Evolutionary conservation across 2,888 invertebrate genomes (phyloP).

Genomic region (Timema cristinae): DNA sequence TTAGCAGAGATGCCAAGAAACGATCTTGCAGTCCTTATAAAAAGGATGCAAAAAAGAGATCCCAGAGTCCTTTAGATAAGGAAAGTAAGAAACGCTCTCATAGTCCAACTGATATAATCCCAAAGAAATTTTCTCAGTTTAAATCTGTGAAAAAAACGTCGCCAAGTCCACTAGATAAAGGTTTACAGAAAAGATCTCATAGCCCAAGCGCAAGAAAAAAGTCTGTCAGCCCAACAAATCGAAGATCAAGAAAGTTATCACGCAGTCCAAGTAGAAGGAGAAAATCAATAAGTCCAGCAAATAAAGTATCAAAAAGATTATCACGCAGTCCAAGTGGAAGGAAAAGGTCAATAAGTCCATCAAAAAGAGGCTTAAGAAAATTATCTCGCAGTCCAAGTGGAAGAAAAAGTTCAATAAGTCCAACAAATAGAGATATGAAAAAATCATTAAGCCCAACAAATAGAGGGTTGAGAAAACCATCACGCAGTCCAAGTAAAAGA

Average conservation of each 20-base stretch:
- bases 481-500: no score
- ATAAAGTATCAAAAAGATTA: no score
- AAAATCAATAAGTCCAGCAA: background rate
- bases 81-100: background rate
- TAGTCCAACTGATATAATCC: background rate
- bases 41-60: background rate
- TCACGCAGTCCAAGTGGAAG: background rate
- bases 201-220: no score
- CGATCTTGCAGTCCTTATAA: constrained; percentile 4
- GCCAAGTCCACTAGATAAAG: no score
- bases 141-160: no score
- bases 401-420: background rate
- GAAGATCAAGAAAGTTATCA: background rate
- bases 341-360: constrained; percentile 3
- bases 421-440: no score
- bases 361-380: background rate
- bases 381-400: constrained; percentile 5
- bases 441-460: no score
- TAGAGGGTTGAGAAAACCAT: no score
- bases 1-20: no score
- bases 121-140: no score
- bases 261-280: constrained; percentile 1
- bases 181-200: no score
- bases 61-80: background rate
- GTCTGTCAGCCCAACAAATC: no score